A percentile compares a stretch with the other conserved stretches of the same genome.
phyloP scores from a whole-genome alignment of 2,888 invertebrate genomes.

The Agonum fuliginosum region DNA sequence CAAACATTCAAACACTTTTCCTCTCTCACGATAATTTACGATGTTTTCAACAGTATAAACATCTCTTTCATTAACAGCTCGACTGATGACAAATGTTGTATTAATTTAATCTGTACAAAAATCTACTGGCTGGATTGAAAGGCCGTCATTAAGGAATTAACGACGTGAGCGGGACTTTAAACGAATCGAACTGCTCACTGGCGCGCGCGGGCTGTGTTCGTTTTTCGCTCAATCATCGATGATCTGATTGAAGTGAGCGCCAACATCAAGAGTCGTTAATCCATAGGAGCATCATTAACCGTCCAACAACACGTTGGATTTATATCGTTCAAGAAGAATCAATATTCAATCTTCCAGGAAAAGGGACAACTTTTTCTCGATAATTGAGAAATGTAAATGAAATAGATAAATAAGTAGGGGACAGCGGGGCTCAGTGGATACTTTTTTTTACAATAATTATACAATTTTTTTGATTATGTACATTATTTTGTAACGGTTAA shows the following conservation, averaged over 20 bases:
- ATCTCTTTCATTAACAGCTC: conserved; percentile 3
- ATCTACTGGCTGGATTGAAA: neutral
- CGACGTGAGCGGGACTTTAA: conserved; percentile 26
- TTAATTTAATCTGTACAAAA: conserved; percentile 12
- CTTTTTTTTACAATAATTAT: too few species aligned
- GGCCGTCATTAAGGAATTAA: conserved; percentile 23
- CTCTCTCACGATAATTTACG: neutral
- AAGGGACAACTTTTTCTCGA: neutral
- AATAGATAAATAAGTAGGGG: too few species aligned
- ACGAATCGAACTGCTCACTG: conserved; percentile 13
- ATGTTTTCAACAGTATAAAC: neutral
- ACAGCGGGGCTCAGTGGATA: too few species aligned
- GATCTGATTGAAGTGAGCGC: conserved; percentile 31
- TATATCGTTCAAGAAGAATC: conserved; percentile 18
- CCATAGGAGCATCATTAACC: conserved; percentile 29
- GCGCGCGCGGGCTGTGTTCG: conserved; percentile 1
- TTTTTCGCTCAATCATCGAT: conserved; percentile 37
- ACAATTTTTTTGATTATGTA: too few species aligned
- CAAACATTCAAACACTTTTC: neutral
- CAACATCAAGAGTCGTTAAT: conserved; percentile 34
- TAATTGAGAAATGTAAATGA: too few species aligned
- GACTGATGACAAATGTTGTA: conserved; percentile 12
- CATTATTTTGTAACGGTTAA: too few species aligned
- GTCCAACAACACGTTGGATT: conserved; percentile 27
- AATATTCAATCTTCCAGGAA: conserved; percentile 22